These are phyloP conservation scores for Panulirus ornatus DNA, from an alignment of 1,140 invertebrate genomes.

Conservation along the genomic window DNA sequence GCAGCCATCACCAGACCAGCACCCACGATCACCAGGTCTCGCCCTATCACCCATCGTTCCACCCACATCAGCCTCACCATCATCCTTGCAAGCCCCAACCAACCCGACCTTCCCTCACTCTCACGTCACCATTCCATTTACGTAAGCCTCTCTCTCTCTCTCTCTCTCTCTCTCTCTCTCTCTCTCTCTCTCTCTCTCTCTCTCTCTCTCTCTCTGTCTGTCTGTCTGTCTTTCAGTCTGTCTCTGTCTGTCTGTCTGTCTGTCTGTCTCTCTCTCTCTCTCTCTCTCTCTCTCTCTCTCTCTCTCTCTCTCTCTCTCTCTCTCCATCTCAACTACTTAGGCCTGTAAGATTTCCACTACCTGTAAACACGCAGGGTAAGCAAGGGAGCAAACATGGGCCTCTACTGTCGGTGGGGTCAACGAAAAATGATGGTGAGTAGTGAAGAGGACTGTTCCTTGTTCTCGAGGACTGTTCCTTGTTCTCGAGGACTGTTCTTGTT, in stretches of 20 bases:
- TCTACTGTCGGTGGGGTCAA: too few species aligned
- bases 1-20: not conserved
- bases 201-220: slow-evolving; percentile 25
- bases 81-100: too few species aligned
- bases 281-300: not conserved
- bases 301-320: slow-evolving; percentile 18
- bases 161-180: not conserved
- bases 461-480: too few species aligned
- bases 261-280: slow-evolving; percentile 27
- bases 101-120: not conserved
- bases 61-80: not conserved
- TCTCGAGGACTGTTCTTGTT: too few species aligned
- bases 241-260: not conserved
- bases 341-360: too few species aligned
- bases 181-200: slow-evolving; percentile 13
- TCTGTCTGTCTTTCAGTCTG: not conserved
- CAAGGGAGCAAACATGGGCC: too few species aligned
- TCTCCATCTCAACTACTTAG: not conserved
- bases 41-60: too few species aligned
- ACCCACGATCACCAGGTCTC: not conserved
- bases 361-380: too few species aligned
- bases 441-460: too few species aligned
- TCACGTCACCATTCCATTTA: not conserved
- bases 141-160: not conserved
- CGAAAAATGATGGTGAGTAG: too few species aligned